Conservation (phyloP, 2,888 invertebrate species). For the Microplitis deprimator region DNA sequence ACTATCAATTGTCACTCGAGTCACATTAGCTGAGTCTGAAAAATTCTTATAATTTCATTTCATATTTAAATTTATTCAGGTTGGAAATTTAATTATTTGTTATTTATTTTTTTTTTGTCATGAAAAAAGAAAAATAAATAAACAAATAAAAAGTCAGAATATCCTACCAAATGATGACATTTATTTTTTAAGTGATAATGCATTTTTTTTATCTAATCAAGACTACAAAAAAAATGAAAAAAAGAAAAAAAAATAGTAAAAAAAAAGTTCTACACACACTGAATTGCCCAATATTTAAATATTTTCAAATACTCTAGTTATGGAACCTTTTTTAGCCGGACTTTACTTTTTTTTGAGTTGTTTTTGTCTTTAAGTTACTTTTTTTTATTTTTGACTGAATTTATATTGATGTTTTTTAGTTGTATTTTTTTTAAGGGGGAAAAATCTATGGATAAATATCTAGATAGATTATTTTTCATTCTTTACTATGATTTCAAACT, state of each 20-base stretch:
- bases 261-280: background rate
- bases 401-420: slow-evolving; percentile 16
- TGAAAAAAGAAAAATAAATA: background rate
- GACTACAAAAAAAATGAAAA: slow-evolving; percentile 11
- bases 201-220: background rate
- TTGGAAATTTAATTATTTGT: slow-evolving; percentile 4
- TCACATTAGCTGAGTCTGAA: background rate
- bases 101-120: background rate
- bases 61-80: background rate
- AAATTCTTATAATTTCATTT: slow-evolving; percentile 13
- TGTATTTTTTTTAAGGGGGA: background rate
- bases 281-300: too few relatives aligned
- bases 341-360: slow-evolving; percentile 16
- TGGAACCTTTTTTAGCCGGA: background rate
- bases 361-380: slow-evolving; percentile 12
- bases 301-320: too few relatives aligned
- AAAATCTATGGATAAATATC: background rate
- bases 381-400: slow-evolving; percentile 38
- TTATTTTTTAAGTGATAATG: background rate
- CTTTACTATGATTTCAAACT: background rate
- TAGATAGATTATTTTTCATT: background rate
- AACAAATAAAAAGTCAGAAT: background rate
- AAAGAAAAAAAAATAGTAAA: slow-evolving; percentile 10
- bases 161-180: background rate
- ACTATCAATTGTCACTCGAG: background rate